Conservation (phyloP, 2,888 invertebrate genomes). For the Apamea epomidion region DNA sequence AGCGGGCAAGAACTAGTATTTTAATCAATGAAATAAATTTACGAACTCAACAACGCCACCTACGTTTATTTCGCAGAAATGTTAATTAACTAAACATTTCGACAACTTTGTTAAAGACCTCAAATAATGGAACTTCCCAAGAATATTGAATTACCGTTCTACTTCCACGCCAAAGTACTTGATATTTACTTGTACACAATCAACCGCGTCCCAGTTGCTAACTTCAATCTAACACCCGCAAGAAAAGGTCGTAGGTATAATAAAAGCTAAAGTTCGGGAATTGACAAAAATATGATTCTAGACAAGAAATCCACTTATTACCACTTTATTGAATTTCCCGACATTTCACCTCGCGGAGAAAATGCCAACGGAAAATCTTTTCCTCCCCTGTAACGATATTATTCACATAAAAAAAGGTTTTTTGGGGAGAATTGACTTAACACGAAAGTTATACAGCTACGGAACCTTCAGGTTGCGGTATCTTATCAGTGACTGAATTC, state of each 20-base stretch:
- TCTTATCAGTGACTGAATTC: constrained; percentile 29
- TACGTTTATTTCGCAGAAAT: constrained; percentile 37
- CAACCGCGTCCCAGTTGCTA: constrained; percentile 19
- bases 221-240: constrained; percentile 40
- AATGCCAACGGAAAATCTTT: constrained; percentile 75
- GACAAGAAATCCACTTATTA: constrained; percentile 83
- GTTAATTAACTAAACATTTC: constrained; percentile 49
- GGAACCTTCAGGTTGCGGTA: constrained; percentile 7
- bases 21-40: constrained; percentile 48
- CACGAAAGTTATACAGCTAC: constrained; percentile 59
- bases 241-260: constrained; percentile 67
- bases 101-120: constrained; percentile 19
- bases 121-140: constrained; percentile 27
- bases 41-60: constrained; percentile 30
- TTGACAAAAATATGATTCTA: constrained; percentile 80
- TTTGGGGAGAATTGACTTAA: constrained; percentile 66
- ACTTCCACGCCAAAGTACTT: constrained; percentile 13
- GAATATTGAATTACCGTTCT: constrained; percentile 37
- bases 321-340: constrained; percentile 85
- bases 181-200: constrained; percentile 23
- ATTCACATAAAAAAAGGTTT: constrained; percentile 72
- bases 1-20: constrained; percentile 18
- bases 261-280: constrained; percentile 75
- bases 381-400: constrained; percentile 73
- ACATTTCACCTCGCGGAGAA: constrained; percentile 78